Percentiles rank a stretch among this genome's conserved stretches.
Evolutionary conservation across 2,888 invertebrate genomes (phyloP).

Genomic region (Ophonus ardosiacus): DNA sequence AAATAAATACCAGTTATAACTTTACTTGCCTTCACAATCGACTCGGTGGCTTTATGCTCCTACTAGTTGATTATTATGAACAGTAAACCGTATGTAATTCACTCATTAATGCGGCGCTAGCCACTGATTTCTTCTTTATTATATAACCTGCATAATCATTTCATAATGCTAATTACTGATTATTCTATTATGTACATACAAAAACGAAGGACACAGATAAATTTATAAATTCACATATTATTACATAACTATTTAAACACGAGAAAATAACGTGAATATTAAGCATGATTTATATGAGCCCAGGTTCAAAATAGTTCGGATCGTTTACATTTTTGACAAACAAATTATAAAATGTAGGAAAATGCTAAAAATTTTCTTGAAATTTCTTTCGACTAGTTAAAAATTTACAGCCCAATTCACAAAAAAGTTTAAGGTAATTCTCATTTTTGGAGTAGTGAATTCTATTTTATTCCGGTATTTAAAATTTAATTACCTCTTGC

Average conservation of each 20-base stretch:
- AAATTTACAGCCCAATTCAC: too few relatives aligned
- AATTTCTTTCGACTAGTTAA: too few relatives aligned
- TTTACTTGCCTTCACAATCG: slow-evolving; percentile 19
- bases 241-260: slow-evolving; percentile 18
- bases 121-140: slow-evolving; percentile 29
- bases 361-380: too few relatives aligned
- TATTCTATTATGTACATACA: slow-evolving; percentile 1
- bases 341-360: too few relatives aligned
- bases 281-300: background rate
- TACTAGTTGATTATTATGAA: slow-evolving; percentile 19
- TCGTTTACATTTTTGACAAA: too few relatives aligned
- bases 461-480: too few relatives aligned
- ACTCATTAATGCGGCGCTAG: slow-evolving; percentile 7
- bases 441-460: too few relatives aligned
- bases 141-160: slow-evolving; percentile 22
- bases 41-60: background rate
- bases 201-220: slow-evolving; percentile 32
- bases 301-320: too few relatives aligned
- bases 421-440: too few relatives aligned
- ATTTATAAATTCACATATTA: slow-evolving; percentile 36
- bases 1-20: slow-evolving; percentile 31
- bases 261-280: background rate
- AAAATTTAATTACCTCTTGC: too few relatives aligned
- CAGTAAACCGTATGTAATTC: background rate
- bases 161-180: slow-evolving; percentile 31